These are phyloP conservation scores for Chrosomus eos DNA, from an alignment of 2,797 vertebrate species.

Conservation along the genomic window DNA sequence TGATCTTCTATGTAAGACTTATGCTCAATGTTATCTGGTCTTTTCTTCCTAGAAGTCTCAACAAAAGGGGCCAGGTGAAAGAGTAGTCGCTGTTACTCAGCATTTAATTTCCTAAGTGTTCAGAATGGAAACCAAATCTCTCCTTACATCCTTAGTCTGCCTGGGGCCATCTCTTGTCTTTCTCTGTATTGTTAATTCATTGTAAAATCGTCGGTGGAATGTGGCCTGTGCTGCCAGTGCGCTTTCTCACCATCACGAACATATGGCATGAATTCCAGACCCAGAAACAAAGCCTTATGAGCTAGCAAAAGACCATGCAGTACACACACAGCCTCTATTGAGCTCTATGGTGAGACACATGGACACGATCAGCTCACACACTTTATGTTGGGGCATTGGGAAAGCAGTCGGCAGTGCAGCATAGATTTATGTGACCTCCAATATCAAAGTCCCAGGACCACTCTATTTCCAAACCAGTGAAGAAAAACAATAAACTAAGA, in stretches of 20 bases:
- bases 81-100: neutral
- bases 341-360: slow-evolving; percentile 67
- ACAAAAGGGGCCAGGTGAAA: neutral
- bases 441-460: slow-evolving; percentile 78
- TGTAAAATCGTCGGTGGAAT: slow-evolving; percentile 19
- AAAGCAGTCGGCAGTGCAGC: slow-evolving; percentile 66
- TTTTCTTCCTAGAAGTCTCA: slow-evolving; percentile 2
- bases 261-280: slow-evolving; percentile 43
- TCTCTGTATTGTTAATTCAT: slow-evolving; percentile 38
- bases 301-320: slow-evolving; percentile 12
- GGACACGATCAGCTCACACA: slow-evolving; percentile 54
- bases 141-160: slow-evolving; percentile 5
- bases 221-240: slow-evolving; percentile 12
- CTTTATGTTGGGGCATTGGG: slow-evolving; percentile 52
- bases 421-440: slow-evolving; percentile 72
- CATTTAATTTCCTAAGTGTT: slow-evolving; percentile 13
- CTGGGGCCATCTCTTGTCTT: slow-evolving; percentile 13
- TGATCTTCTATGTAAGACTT: neutral
- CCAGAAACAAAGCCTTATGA: slow-evolving; percentile 16
- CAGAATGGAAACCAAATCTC: slow-evolving; percentile 16
- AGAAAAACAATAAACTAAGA: slow-evolving; percentile 78
- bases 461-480: slow-evolving; percentile 80
- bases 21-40: neutral
- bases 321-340: slow-evolving; percentile 46
- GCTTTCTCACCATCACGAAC: slow-evolving; percentile 37